phyloP scores from a whole-genome alignment of 2,797 vertebrate genomes.

The Microctenopoma lineatum region DNA sequence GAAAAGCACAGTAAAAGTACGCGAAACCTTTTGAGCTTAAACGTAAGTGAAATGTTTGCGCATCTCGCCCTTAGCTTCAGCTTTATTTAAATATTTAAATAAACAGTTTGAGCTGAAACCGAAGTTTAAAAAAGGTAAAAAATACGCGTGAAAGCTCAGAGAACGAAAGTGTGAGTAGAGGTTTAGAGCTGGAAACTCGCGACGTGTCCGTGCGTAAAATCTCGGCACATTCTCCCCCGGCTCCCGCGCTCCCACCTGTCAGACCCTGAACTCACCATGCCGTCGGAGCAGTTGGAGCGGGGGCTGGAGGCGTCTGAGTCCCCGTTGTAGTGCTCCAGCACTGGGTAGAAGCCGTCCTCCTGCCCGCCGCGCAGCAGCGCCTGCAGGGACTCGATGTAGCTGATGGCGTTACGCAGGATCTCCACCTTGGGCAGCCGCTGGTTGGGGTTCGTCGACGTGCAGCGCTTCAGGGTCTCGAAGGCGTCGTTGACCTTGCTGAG shows the following conservation, averaged over 20 bases:
- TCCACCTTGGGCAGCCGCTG: constrained; percentile 97
- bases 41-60: too few species aligned
- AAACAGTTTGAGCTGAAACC: too few species aligned
- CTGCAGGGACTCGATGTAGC: constrained; percentile 97
- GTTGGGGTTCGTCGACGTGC: constrained; percentile 95
- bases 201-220: constrained; percentile 11
- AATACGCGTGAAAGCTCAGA: too few species aligned
- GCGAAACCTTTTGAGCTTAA: too few species aligned
- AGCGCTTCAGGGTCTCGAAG: constrained; percentile 97
- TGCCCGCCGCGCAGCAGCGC: constrained; percentile 90
- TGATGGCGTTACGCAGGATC: constrained; percentile 97
- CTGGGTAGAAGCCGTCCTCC: constrained; percentile 89
- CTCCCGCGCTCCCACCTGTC: background rate
- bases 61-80: too few species aligned
- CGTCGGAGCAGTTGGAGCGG: constrained; percentile 96
- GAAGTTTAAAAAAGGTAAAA: too few species aligned
- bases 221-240: background rate
- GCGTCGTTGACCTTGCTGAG: constrained; percentile 98
- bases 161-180: too few species aligned
- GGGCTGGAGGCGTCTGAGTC: constrained; percentile 97
- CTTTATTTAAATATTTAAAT: too few species aligned
- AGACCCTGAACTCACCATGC: constrained; percentile 89
- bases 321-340: constrained; percentile 93
- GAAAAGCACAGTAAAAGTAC: too few species aligned
- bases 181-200: background rate